Percentiles rank a stretch among this genome's conserved stretches.
These are phyloP conservation scores for Shargacucullia verbasci DNA, from an alignment of 2,888 invertebrate genomes.

Conservation along the genomic window DNA sequence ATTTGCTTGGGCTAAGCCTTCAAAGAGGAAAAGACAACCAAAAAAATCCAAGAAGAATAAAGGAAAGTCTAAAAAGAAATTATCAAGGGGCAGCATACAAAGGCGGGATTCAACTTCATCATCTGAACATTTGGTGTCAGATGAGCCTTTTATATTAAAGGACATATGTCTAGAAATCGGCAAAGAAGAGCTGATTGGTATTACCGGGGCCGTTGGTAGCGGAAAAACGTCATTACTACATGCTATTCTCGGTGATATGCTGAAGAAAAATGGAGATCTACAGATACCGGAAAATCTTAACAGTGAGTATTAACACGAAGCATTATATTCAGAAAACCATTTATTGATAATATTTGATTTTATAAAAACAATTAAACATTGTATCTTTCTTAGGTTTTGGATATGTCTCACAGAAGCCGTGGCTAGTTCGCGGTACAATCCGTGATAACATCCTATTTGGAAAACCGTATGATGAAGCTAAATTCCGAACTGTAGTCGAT, in stretches of 20 bases:
- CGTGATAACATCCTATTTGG: conserved; percentile 98
- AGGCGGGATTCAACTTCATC: conserved; percentile 75
- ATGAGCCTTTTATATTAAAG: conserved; percentile 74
- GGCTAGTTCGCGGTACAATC: conserved; percentile 97
- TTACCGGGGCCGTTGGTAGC: conserved; percentile 96
- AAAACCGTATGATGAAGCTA: conserved; percentile 92
- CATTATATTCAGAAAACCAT: neutral
- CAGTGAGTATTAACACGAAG: conserved; percentile 86
- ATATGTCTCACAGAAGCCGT: conserved; percentile 96
- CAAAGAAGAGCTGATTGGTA: conserved; percentile 94
- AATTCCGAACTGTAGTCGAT: conserved; percentile 94
- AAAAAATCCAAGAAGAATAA: conserved; percentile 81
- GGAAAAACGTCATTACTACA: conserved; percentile 97
- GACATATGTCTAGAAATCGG: conserved; percentile 78
- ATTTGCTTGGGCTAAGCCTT: conserved; percentile 89
- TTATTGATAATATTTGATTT: neutral
- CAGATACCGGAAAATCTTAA: conserved; percentile 91
- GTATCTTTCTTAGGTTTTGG: conserved; percentile 91
- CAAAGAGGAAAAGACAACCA: conserved; percentile 68
- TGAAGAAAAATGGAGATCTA: conserved; percentile 91
- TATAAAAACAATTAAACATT: neutral
- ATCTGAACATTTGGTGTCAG: conserved; percentile 58
- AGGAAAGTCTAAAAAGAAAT: conserved; percentile 83
- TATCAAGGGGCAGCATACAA: conserved; percentile 70
- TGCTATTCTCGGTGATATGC: conserved; percentile 95